Base-by-base conservation (phyloP, 2,113 vertebrate species). In the Gnathonemus echidnorhynchus region DNA sequence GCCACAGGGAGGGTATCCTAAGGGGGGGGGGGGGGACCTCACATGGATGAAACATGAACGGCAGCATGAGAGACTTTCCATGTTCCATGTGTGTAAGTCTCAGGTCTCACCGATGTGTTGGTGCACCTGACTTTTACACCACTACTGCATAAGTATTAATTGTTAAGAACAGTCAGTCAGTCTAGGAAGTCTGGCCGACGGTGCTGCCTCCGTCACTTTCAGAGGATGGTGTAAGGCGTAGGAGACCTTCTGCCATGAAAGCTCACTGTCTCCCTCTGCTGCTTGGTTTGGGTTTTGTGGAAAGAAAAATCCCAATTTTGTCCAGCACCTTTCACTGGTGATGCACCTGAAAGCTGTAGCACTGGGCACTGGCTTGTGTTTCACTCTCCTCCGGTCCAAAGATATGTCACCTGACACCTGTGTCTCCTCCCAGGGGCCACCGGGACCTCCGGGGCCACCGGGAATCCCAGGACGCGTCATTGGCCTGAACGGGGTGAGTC, bases 401-500 rank as follows among this genome's bases (percentile, higher is more conserved):
- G 74, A 24, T 39, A 46, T 13, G 35, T 83, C 39, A 19, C 48
- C 35, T 39, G n/a, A 24, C 31, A 2, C 19, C 35, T 21, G 19
- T 90, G 58, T 88, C 11, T 89, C 35, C 88, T 42, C 13, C 53
- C 88, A 99, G 98, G 97, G 98, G 1, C 95, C 90, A 53, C 97
- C 97, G 48, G 98, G 98, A 0, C 95, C 96, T 27, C 98, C 97
- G 0, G 98, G 98, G 0, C 95, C 94, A 10, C 97, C 98, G 1
- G 98, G 98, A 46, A 93, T 90, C 27, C 97, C 97, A 74, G 98
- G 98, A 89, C 94, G 93, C 91, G 90, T 97, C 90, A n/a, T 97
- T 74, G 95, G 96, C 83, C 94, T 98, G 88, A 98, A 97, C 93
- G 97, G 97, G 93, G 98, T 99, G 95, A 97, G 98, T 97, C n/a